These are phyloP conservation scores for Montipora capricornis DNA, from an alignment of 64 coral and sea anemone species.

Conservation along the genomic window DNA sequence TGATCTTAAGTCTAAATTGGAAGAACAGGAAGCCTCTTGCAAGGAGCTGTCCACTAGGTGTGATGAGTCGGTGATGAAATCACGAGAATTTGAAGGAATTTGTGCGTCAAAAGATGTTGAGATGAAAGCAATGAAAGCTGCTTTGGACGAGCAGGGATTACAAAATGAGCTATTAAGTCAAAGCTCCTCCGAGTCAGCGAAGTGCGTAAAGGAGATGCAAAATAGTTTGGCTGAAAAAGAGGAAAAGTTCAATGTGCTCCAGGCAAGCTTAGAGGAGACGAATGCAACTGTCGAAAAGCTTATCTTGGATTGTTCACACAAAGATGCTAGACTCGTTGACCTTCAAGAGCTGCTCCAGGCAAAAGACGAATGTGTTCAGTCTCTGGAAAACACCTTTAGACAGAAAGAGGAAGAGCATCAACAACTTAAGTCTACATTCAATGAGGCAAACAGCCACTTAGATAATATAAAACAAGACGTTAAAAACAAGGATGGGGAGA, in stretches of 20 bases:
- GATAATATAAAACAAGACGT: constrained; percentile 23
- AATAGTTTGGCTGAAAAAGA: constrained; percentile 50
- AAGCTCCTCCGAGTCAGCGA: constrained; percentile 53
- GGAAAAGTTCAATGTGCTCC: constrained; percentile 50
- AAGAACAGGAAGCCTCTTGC: constrained; percentile 14
- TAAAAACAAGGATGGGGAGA: constrained; percentile 30
- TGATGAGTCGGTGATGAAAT: not conserved
- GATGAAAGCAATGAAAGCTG: constrained; percentile 29
- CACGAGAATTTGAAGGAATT: constrained; percentile 55
- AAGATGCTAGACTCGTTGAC: constrained; percentile 6
- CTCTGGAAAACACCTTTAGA: constrained; percentile 28
- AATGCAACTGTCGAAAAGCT: constrained; percentile 20
- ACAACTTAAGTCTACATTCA: not conserved
- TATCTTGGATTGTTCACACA: not conserved
- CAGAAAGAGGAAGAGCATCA: constrained; percentile 10
- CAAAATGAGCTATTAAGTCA: constrained; percentile 57
- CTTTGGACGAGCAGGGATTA: constrained; percentile 31
- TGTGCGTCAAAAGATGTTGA: constrained; percentile 61
- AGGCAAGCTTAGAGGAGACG: constrained; percentile 48
- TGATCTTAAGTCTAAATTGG: constrained; percentile 64
- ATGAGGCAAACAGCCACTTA: not conserved
- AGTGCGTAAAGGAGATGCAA: constrained; percentile 21
- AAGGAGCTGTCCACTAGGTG: not conserved
- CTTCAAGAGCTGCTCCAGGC: constrained; percentile 25
- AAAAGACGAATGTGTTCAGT: constrained; percentile 37